These are phyloP conservation scores for Lophochroa leadbeateri DNA, from an alignment of 2,113 vertebrate genomes.

Conservation along the genomic window DNA sequence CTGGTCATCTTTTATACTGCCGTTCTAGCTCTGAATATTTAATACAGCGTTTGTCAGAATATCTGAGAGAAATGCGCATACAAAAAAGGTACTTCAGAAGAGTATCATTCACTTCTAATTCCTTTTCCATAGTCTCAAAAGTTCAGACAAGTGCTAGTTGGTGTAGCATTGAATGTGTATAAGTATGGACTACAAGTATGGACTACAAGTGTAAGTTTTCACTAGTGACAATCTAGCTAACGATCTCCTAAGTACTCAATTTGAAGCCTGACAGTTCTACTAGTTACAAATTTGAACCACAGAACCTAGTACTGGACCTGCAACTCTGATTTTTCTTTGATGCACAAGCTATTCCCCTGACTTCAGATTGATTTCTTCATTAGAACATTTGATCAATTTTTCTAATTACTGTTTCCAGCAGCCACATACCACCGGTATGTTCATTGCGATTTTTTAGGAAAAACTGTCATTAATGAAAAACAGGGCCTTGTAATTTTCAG, in stretches of 20 bases:
- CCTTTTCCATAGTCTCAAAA: not conserved
- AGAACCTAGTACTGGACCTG: not conserved
- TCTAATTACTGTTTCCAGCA: conserved; percentile 11
- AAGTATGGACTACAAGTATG: not conserved
- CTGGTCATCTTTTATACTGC: not conserved
- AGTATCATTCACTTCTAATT: not conserved
- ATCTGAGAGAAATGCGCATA: not conserved
- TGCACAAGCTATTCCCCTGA: not conserved
- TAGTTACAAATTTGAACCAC: not conserved
- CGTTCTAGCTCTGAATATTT: conserved; percentile 26
- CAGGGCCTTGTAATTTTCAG: not conserved
- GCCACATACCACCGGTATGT: too few relatives aligned
- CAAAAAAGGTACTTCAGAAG: conserved; percentile 9
- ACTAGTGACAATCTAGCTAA: not conserved
- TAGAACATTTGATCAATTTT: not conserved
- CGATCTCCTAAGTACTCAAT: not conserved
- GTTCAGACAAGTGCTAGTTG: not conserved
- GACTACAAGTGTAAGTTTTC: not conserved
- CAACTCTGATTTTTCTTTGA: not conserved
- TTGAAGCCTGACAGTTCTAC: not conserved
- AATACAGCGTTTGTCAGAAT: conserved; percentile 18
- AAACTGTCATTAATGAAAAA: not conserved
- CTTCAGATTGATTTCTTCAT: conserved; percentile 3
- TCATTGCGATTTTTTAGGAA: not conserved
- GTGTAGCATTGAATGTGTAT: not conserved